Percentiles rank a stretch among this genome's conserved stretches.
Evolutionary conservation across 2,888 invertebrate genomes (phyloP).

Genomic region (Spodoptera picta): DNA sequence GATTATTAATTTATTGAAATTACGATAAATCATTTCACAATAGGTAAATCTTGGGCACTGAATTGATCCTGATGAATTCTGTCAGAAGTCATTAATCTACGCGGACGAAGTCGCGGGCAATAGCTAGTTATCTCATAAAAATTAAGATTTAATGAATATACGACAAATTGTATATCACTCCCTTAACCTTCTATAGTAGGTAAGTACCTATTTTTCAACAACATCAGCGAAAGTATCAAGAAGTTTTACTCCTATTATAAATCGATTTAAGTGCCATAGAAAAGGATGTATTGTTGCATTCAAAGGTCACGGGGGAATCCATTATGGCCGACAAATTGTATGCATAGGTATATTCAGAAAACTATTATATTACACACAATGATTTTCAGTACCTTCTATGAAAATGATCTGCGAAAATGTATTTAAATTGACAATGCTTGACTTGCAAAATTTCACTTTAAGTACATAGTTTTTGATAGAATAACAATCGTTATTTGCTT

Average conservation of each 20-base stretch:
- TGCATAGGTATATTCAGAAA: slow-evolving; percentile 66
- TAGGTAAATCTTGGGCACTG: no score
- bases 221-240: slow-evolving; percentile 65
- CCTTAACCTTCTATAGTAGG: no score
- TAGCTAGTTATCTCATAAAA: no score
- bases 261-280: slow-evolving; percentile 75
- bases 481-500: slow-evolving; percentile 5
- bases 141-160: no score
- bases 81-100: no score
- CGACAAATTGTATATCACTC: no score
- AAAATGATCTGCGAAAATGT: slow-evolving; percentile 44
- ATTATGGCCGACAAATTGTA: slow-evolving; percentile 69
- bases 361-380: slow-evolving; percentile 66
- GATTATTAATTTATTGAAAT: no score
- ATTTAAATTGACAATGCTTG: slow-evolving; percentile 50
- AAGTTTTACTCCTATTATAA: slow-evolving; percentile 48
- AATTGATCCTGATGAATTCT: no score
- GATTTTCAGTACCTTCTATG: slow-evolving; percentile 25
- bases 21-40: no score
- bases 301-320: slow-evolving; percentile 77
- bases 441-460: slow-evolving; percentile 51
- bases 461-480: slow-evolving; percentile 14
- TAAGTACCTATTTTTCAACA: no score
- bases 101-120: no score
- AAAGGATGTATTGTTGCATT: slow-evolving; percentile 75